Conservation (phyloP, 2,888 invertebrate species). For the Tetragnatha montana region DNA sequence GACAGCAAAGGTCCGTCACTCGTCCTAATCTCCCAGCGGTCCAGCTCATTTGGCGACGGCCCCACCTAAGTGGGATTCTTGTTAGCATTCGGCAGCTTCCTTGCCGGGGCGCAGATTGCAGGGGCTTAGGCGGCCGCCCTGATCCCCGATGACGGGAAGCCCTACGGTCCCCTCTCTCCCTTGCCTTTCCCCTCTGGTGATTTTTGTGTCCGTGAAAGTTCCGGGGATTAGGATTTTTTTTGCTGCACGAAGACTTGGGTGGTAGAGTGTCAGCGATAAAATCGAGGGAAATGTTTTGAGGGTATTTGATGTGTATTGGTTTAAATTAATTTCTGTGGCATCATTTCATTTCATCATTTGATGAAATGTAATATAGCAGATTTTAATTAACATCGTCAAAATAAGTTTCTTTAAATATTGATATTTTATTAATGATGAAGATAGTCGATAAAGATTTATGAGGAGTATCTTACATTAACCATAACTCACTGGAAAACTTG, state of each 20-base stretch:
- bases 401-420: too few relatives aligned
- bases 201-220: neutral
- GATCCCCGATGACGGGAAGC: conserved; percentile 18
- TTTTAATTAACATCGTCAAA: too few relatives aligned
- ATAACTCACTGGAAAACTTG: too few relatives aligned
- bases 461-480: too few relatives aligned
- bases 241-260: neutral
- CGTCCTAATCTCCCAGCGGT: conserved; percentile 17
- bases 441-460: too few relatives aligned
- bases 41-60: conserved; percentile 40
- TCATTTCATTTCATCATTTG: too few relatives aligned
- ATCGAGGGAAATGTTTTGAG: too few relatives aligned
- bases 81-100: conserved; percentile 17
- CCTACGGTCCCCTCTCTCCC: neutral
- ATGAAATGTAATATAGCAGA: too few relatives aligned
- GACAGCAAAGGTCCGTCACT: neutral
- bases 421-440: too few relatives aligned
- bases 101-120: conserved; percentile 15
- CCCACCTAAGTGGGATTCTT: conserved; percentile 42
- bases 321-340: too few relatives aligned
- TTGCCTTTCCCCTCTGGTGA: neutral
- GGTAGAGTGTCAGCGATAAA: neutral
- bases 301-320: too few relatives aligned
- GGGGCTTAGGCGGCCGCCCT: neutral
- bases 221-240: neutral